These are phyloP conservation scores for Drosophila mercatorum DNA, from an alignment of 2,888 invertebrate genomes.

Conservation along the genomic window DNA sequence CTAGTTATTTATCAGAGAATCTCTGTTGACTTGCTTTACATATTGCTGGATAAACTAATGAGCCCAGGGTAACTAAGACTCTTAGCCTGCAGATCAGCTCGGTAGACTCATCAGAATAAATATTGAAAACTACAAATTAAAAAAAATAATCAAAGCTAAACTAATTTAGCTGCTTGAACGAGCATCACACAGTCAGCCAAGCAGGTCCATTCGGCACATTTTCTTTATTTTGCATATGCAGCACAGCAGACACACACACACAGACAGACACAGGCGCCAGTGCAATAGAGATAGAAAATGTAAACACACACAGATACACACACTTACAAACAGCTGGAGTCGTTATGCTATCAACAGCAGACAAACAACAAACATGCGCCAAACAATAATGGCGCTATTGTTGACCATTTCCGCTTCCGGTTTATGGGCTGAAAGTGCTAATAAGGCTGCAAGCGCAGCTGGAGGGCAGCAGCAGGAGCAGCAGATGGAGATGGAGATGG, in stretches of 20 bases:
- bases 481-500: neutral
- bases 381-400: conserved; percentile 78
- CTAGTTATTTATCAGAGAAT: neutral
- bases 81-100: too few species aligned
- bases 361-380: conserved; percentile 71
- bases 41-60: neutral
- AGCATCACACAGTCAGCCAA: neutral
- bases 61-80: too few species aligned
- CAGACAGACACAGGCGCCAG: neutral
- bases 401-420: conserved; percentile 78
- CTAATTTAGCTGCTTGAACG: too few species aligned
- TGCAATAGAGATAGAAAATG: neutral
- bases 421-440: conserved; percentile 76
- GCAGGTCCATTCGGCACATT: too few species aligned
- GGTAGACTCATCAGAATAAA: too few species aligned
- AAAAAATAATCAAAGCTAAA: too few species aligned
- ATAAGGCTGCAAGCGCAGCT: conserved; percentile 57
- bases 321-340: conserved; percentile 3
- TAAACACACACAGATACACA: conserved; percentile 1
- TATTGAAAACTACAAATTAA: too few species aligned
- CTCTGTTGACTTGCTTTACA: neutral
- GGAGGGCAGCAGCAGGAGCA: conserved; percentile 6
- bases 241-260: conserved; percentile 1
- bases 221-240: conserved; percentile 42
- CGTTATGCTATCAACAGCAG: conserved; percentile 66